Evolutionary conservation across 1,140 invertebrate genomes (phyloP), one percentile per base, ranked within the genome.

Genomic region (Adelges cooleyi): DNA sequence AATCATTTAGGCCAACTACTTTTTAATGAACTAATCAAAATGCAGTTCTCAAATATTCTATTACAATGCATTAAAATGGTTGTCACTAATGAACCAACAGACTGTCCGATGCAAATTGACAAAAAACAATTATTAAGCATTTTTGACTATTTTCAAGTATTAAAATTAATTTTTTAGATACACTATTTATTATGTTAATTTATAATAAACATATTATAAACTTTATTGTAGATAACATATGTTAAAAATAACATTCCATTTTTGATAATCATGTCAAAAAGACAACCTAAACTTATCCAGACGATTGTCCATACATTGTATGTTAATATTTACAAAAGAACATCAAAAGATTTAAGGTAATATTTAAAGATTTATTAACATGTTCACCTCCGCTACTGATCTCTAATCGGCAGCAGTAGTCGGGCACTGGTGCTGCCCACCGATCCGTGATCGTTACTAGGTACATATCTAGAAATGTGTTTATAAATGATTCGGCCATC

Each of bases 261-360:
- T 18, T 20, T 62, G 15, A 22, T 15, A 33, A 33, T 50, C 25
- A 44, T 70, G 22, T 53, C 68, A 10, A 56, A 48, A 48, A 44
- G 56, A 18, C 42, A 67, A 13, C 65, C 69, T 11, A 48, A 27
- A n/a, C 33, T 48, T 27, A 66, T 69, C 18, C 69, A 70, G 36
- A 62, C n/a, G 17, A 50, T 68, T 33, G 38, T 70, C 22, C 67
- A 59, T 17, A 49, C 13, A 29, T 38, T 69, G 13, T 38, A 25
- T 18, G 56, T 54, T 2, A 65, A 65, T 40, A 38, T 67, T 50
- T 40, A 44, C 23, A 50, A 52, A 33, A 53, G 48, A n/a, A 50
- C 52, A 27, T 66, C 67, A 17, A 38, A 29, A 36, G 62, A 67
- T 29, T 50, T 56, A 23, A 68, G 42, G 66, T 69, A 67, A 33